Percentiles rank a stretch among this genome's conserved stretches.
Evolutionary conservation across 2,888 invertebrate genomes (phyloP).

Genomic region (Venustoraphidia nigricollis): DNA sequence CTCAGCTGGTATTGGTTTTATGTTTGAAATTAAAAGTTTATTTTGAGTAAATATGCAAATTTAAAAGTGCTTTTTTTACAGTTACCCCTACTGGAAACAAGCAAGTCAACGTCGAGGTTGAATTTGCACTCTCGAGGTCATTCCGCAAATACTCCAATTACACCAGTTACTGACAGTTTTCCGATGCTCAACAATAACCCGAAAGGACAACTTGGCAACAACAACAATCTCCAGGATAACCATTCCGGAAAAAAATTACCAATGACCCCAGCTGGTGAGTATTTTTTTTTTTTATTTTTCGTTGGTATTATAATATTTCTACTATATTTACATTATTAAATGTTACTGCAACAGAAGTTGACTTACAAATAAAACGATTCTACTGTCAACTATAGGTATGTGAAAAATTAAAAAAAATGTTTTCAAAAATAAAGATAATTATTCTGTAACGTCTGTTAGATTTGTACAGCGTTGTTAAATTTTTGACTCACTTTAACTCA

Average conservation of each 20-base stretch:
- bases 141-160: conserved; percentile 16
- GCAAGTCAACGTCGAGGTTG: conserved; percentile 23
- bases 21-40: too few species aligned
- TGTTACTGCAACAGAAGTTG: too few species aligned
- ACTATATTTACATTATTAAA: too few species aligned
- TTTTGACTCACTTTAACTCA: too few species aligned
- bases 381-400: too few species aligned
- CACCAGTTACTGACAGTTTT: conserved; percentile 22
- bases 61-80: conserved; percentile 15
- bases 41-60: too few species aligned
- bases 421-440: too few species aligned
- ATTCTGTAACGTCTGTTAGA: too few species aligned
- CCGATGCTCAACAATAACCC: conserved; percentile 24
- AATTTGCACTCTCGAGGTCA: conserved; percentile 23
- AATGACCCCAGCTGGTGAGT: conserved; percentile 24
- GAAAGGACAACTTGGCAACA: conserved; percentile 16
- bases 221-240: conserved; percentile 23
- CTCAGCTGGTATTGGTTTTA: too few species aligned
- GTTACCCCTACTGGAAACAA: conserved; percentile 25
- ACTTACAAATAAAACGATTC: too few species aligned
- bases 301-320: not conserved
- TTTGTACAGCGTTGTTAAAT: too few species aligned
- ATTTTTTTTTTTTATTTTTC: conserved; percentile 5
- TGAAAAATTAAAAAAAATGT: too few species aligned
- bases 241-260: conserved; percentile 22